phyloP scores from a whole-genome alignment of 2,113 vertebrate genomes.

The Dissostichus mawsoni region DNA sequence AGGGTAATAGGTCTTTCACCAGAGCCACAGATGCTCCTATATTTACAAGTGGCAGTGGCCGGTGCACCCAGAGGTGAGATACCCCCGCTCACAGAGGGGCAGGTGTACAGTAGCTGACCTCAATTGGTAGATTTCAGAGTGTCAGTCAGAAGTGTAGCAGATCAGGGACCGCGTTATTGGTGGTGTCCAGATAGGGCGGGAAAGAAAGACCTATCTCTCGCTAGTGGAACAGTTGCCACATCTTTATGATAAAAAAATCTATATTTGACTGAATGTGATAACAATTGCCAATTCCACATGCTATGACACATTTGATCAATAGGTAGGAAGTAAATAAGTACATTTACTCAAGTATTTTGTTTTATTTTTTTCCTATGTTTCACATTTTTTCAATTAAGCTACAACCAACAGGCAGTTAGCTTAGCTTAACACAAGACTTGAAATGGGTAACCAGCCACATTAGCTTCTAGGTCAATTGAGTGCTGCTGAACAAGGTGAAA shows the following conservation, averaged over 20 bases:
- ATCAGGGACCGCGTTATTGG: neutral
- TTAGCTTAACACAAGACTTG: too few species aligned
- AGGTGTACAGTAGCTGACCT: slow-evolving; percentile 29
- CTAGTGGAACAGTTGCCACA: slow-evolving; percentile 3
- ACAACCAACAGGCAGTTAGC: too few species aligned
- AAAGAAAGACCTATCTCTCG: slow-evolving; percentile 19
- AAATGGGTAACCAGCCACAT: too few species aligned
- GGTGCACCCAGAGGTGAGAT: slow-evolving; percentile 28
- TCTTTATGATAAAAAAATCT: slow-evolving; percentile 36
- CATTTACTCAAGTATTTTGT: slow-evolving; percentile 5
- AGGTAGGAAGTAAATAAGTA: slow-evolving; percentile 1
- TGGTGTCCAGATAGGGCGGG: slow-evolving; percentile 15
- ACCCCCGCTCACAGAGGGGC: neutral
- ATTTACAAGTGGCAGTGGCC: slow-evolving; percentile 15
- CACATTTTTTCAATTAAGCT: too few species aligned
- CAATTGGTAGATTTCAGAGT: slow-evolving; percentile 42
- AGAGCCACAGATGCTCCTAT: slow-evolving; percentile 19
- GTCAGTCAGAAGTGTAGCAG: slow-evolving; percentile 25
- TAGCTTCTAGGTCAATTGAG: too few species aligned
- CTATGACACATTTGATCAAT: neutral
- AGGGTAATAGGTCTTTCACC: slow-evolving; percentile 55
- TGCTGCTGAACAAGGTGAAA: too few species aligned
- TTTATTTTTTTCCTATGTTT: neutral
- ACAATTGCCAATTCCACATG: slow-evolving; percentile 21
- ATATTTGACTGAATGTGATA: slow-evolving; percentile 39